phyloP scores from a whole-genome alignment of 2,888 invertebrate species.

The Dryobota labecula region DNA sequence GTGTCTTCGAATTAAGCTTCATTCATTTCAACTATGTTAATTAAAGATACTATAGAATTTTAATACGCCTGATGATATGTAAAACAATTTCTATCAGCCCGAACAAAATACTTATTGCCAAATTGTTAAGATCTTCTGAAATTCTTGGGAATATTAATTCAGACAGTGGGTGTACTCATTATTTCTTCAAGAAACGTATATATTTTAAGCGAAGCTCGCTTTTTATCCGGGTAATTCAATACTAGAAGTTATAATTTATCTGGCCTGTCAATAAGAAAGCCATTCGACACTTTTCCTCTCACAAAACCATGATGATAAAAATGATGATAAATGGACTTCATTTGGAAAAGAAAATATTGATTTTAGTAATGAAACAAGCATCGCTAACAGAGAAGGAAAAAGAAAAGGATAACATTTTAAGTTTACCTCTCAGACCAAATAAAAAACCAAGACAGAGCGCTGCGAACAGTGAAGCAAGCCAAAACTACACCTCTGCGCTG shows the following conservation, averaged over 20 bases:
- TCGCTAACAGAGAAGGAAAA: background rate
- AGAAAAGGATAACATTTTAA: background rate
- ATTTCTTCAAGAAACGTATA: background rate
- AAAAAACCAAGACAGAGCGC: too few species aligned
- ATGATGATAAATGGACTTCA: constrained; percentile 31
- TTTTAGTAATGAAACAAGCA: background rate
- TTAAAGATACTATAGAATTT: constrained; percentile 11
- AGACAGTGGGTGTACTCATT: background rate
- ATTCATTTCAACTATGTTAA: constrained; percentile 24
- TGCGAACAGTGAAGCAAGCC: too few species aligned
- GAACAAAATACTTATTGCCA: background rate
- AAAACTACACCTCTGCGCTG: too few species aligned
- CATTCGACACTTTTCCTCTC: constrained; percentile 35
- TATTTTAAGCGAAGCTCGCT: constrained; percentile 17
- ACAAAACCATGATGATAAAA: constrained; percentile 1
- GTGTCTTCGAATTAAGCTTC: constrained; percentile 11
- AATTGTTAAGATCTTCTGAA: background rate
- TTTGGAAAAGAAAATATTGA: constrained; percentile 26
- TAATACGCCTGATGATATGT: constrained; percentile 1
- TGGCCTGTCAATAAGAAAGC: constrained; percentile 44
- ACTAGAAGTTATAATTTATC: constrained; percentile 44
- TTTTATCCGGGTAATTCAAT: constrained; percentile 42
- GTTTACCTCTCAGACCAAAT: too few species aligned
- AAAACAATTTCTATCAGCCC: constrained; percentile 19
- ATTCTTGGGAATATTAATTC: constrained; percentile 1